These are phyloP conservation scores for Drosophila teissieri DNA, from an alignment of 1,140 invertebrate species.

Conservation along the genomic window DNA sequence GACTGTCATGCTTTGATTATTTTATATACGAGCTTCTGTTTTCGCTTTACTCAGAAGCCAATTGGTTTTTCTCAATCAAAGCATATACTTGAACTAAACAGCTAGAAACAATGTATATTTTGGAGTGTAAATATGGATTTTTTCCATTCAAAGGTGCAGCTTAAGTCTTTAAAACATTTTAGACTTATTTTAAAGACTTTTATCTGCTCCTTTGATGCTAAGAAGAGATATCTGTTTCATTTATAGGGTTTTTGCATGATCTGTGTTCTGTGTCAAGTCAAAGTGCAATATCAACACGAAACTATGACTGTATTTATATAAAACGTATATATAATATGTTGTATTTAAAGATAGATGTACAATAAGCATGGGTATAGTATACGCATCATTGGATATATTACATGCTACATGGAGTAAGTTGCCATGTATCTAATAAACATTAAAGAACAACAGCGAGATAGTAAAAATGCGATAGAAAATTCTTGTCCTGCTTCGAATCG, in stretches of 20 bases:
- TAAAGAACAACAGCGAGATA: conserved; percentile 57
- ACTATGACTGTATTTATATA: conserved; percentile 20
- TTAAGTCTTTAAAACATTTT: background rate
- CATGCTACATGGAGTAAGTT: conserved; percentile 44
- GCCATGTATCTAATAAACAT: conserved; percentile 36
- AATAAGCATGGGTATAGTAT: conserved; percentile 39
- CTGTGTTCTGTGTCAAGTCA: conserved; percentile 22
- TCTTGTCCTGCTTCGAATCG: conserved; percentile 50
- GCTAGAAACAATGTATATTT: background rate
- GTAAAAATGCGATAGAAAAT: conserved; percentile 27
- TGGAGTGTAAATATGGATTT: conserved; percentile 1
- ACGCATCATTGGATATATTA: conserved; percentile 17
- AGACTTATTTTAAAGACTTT: background rate
- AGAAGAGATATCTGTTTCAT: background rate
- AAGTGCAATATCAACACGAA: conserved; percentile 41
- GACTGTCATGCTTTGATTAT: conserved; percentile 55
- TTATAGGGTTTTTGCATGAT: conserved; percentile 4
- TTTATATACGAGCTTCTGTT: background rate
- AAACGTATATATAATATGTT: conserved; percentile 7
- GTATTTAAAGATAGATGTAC: conserved; percentile 21
- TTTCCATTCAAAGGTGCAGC: background rate
- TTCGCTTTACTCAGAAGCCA: conserved; percentile 6
- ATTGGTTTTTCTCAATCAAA: conserved; percentile 19
- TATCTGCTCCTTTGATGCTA: background rate
- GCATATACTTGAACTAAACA: conserved; percentile 33